Evolutionary conservation across 2,888 invertebrate genomes (phyloP).

Genomic region (Siphonodentalium dalli): DNA sequence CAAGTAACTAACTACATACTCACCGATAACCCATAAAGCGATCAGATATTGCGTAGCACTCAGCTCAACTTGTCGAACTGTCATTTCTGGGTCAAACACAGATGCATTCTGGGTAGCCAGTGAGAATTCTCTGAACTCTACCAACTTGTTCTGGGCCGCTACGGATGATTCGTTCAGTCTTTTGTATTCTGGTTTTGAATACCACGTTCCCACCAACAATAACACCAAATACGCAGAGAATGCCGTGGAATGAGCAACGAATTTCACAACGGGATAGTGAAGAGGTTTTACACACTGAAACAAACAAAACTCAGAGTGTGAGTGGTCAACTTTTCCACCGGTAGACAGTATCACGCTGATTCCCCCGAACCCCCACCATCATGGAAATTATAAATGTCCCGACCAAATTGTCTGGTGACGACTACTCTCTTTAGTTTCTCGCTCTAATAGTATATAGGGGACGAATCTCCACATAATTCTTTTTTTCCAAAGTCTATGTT

Average conservation of each 20-base stretch:
- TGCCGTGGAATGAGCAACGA: constrained; percentile 56
- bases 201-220: constrained; percentile 48
- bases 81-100: constrained; percentile 43
- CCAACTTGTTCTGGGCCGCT: too few relatives aligned
- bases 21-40: constrained; percentile 51
- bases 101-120: constrained; percentile 7
- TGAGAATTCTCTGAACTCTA: constrained; percentile 14
- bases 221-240: constrained; percentile 55
- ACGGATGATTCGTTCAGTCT: too few relatives aligned
- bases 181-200: constrained; percentile 25
- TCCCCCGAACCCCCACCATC: too few relatives aligned
- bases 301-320: background rate
- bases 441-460: too few relatives aligned
- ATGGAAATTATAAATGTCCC: too few relatives aligned
- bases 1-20: too few relatives aligned
- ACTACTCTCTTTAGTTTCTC: too few relatives aligned
- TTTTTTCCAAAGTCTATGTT: too few relatives aligned
- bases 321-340: too few relatives aligned
- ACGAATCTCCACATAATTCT: too few relatives aligned
- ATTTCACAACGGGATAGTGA: constrained; percentile 59
- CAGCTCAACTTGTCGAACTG: constrained; percentile 38
- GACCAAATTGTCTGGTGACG: too few relatives aligned
- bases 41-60: constrained; percentile 44
- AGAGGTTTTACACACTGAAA: constrained; percentile 48
- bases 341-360: too few relatives aligned